phyloP scores from a whole-genome alignment of 2,797 vertebrate genomes.

The Apogon hyalosoma region DNA sequence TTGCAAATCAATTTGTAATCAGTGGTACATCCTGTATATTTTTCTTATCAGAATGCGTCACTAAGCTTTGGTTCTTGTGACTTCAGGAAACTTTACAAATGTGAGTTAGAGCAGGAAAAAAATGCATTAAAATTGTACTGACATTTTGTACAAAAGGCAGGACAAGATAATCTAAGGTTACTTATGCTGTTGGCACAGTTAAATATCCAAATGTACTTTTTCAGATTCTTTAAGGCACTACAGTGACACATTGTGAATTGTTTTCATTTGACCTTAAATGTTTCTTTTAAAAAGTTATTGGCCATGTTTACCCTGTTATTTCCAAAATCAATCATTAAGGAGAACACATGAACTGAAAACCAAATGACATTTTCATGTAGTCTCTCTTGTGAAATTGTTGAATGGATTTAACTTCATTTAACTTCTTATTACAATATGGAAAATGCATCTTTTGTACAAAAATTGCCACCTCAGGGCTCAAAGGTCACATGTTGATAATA shows the following conservation, averaged over 20 bases:
- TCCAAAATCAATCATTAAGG: conserved; percentile 27
- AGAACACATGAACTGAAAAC: conserved; percentile 25
- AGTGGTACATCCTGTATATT: conserved; percentile 1
- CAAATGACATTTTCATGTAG: conserved; percentile 14
- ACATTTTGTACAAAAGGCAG: neutral
- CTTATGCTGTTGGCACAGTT: conserved; percentile 27
- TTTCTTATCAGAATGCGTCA: conserved; percentile 4
- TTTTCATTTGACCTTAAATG: conserved; percentile 26
- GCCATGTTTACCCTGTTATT: conserved; percentile 16
- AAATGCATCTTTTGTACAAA: conserved; percentile 53
- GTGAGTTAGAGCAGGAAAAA: no score
- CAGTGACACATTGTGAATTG: conserved; percentile 35
- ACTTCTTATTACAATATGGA: conserved; percentile 38
- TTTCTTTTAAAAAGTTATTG: conserved; percentile 28
- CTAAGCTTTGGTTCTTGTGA: conserved; percentile 5
- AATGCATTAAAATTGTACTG: no score
- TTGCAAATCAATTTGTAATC: conserved; percentile 33
- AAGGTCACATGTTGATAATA: conserved; percentile 28
- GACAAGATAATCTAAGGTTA: conserved; percentile 25
- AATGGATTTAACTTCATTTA: conserved; percentile 42
- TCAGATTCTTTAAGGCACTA: conserved; percentile 22
- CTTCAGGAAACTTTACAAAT: neutral
- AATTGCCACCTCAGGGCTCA: conserved; percentile 62
- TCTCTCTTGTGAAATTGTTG: conserved; percentile 47
- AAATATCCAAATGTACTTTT: neutral